Percentiles rank a stretch among this genome's conserved stretches.
Evolutionary conservation across 2,113 vertebrate genomes (phyloP).

Genomic region (rat (Rattus norvegicus)): GRCr8 NC_086023.1:50913501-50914000

Average conservation of each 20-base stretch:
- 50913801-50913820: background rate
- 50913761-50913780: background rate
- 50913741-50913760: background rate
- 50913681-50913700: background rate
- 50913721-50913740: background rate
- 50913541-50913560: background rate
- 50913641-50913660: background rate
- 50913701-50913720: background rate
- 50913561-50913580: background rate
- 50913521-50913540: background rate
- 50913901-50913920: background rate
- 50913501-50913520: background rate
- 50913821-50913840: conserved; percentile 8
- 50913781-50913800: background rate
- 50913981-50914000: background rate
- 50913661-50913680: background rate
- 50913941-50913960: background rate
- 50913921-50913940: conserved; percentile 23
- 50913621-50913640: conserved; percentile 22
- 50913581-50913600: background rate
- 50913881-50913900: conserved; percentile 5
- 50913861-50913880: conserved; percentile 50
- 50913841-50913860: conserved; percentile 47
- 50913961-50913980: background rate
- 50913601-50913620: background rate